Conservation (phyloP, 1,140 invertebrate species). For the Rhyzopertha dominica region DNA sequence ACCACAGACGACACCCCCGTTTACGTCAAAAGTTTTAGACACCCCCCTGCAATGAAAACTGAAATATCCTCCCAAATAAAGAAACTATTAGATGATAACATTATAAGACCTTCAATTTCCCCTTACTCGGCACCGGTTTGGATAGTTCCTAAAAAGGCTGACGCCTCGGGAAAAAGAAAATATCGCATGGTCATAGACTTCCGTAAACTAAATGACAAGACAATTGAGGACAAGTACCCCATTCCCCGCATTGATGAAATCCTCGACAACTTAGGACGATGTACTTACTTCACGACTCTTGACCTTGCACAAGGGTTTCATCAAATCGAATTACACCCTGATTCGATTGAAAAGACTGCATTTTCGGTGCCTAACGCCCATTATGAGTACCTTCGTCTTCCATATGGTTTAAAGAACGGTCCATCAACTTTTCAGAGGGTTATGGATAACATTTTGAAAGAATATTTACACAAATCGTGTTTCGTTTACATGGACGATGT, state of each 20-base stretch:
- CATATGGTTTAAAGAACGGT: constrained; percentile 23
- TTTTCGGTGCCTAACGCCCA: constrained; percentile 23
- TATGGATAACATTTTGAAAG: constrained; percentile 33
- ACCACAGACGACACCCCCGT: constrained; percentile 25
- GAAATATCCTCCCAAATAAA: constrained; percentile 12
- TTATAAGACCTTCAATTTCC: too few species aligned
- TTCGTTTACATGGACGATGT: constrained; percentile 41
- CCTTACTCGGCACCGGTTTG: too few species aligned
- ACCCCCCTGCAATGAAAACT: constrained; percentile 4
- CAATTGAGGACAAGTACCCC: constrained; percentile 3
- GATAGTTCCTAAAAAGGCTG: too few species aligned
- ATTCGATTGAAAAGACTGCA: background rate
- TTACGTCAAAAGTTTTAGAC: constrained; percentile 13
- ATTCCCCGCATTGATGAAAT: constrained; percentile 5
- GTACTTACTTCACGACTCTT: constrained; percentile 1
- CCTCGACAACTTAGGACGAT: constrained; percentile 1
- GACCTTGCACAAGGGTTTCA: constrained; percentile 3
- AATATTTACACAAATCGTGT: constrained; percentile 22
- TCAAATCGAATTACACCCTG: constrained; percentile 2
- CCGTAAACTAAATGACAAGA: constrained; percentile 9
- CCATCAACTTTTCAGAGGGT: constrained; percentile 30
- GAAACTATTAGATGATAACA: too few species aligned
- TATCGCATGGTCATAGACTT: too few species aligned
- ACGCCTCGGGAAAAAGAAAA: too few species aligned
- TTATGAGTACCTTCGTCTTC: constrained; percentile 40